Base-by-base conservation (phyloP, 2,113 vertebrate species). In the Xenopus tropicalis region DNA sequence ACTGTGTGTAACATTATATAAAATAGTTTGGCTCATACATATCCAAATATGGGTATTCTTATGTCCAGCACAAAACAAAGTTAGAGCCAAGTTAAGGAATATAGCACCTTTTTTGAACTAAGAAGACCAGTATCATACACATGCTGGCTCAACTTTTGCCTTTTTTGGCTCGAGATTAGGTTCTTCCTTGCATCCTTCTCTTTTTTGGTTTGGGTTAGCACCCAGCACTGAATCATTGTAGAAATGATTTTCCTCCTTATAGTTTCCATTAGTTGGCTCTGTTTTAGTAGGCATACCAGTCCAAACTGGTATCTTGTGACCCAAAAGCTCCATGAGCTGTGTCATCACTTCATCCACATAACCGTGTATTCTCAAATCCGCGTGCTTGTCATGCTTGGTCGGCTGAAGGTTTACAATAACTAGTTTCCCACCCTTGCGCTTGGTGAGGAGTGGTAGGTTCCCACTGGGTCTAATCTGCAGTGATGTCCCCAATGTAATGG, bases 401-500 rank as follows among this genome's bases (percentile, higher is more conserved):
- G 93, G 85, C 82, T 99, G 97, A 1, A 99, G 88, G 83, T 99
- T 99, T 78, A 98, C 89, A 1, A 99, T 95, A 80, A 91, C 95
- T 73, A 99, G 74, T 71, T 92, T 94, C 21, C 97, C 97, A 42
- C 96, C 96, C 6, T 93, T 94, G 69, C 94, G 94, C 81, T 99
- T 99, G 1, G 97, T 98, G 82, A 94, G 86, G 0, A 99, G 86
- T 0, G 97, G 97, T 54, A 99, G 94, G 82, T 98, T 94, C 71
- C 95, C 95, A 0, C 96, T 98, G 72, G 97, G 97, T 81, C 96
- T 97, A 83, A 99, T 99, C 85, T 99, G 97, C 84, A 99, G 81
- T 12, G 97, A 98, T 0, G 97, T 98, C 46, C 97, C 97, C 79
- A 98, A 85, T 0, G 97, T 95, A 83, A 99, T 66, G 0, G 96